These are phyloP conservation scores for Lagorchestes hirsutus DNA, from an alignment of 2,797 vertebrate species.

Conservation along the genomic window DNA sequence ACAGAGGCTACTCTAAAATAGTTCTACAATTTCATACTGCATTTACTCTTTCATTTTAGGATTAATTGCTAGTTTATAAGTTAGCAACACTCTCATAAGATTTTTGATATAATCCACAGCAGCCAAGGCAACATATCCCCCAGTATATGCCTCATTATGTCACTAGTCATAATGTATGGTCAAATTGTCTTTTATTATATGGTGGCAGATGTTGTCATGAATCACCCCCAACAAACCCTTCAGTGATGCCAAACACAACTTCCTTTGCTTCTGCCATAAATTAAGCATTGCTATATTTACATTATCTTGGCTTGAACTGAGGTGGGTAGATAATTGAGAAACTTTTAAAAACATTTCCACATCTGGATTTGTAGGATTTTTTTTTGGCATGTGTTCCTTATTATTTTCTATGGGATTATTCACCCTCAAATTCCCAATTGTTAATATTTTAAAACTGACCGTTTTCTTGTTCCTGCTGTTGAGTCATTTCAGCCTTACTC, in stretches of 20 bases:
- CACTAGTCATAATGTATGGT: conserved; percentile 24
- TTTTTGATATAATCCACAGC: conserved; percentile 32
- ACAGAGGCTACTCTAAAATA: background rate
- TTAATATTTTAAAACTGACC: background rate
- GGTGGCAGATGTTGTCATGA: background rate
- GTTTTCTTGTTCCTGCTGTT: background rate
- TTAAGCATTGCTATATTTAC: background rate
- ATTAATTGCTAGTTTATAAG: conserved; percentile 16
- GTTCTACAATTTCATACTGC: background rate
- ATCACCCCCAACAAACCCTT: background rate
- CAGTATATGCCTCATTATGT: conserved; percentile 23
- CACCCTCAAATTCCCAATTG: background rate
- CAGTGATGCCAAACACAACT: background rate
- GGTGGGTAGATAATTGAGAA: background rate
- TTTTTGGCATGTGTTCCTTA: background rate
- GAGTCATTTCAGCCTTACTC: background rate
- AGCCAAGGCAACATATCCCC: conserved; percentile 20
- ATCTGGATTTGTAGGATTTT: background rate
- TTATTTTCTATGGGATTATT: background rate
- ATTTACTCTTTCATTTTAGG: conserved; percentile 17
- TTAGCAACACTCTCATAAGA: background rate
- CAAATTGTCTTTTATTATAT: conserved; percentile 30
- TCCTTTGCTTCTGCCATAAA: background rate
- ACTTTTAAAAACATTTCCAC: background rate
- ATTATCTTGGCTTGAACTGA: background rate